Conservation (phyloP, 1,140 invertebrate species). For the Papilio polytes region DNA sequence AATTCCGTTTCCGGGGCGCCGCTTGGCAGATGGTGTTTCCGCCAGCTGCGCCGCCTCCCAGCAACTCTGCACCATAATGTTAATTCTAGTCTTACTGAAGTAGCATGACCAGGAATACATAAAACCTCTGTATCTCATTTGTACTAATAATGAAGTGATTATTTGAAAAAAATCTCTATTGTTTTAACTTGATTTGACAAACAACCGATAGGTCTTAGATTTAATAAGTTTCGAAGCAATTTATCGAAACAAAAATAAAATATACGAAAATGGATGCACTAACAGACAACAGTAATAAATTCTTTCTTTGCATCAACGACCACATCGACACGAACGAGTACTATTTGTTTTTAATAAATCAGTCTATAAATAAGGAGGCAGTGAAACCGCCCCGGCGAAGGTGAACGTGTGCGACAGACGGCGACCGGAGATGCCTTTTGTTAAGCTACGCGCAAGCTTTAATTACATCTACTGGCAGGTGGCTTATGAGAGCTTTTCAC, state of each 20-base stretch:
- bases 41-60: constrained; percentile 65
- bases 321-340: neutral
- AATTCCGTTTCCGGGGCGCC: constrained; percentile 72
- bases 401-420: constrained; percentile 57
- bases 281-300: constrained; percentile 46
- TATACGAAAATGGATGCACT: constrained; percentile 5
- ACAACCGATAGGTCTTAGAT: neutral
- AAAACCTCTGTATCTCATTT: neutral
- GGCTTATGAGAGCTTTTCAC: constrained; percentile 67
- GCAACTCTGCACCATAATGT: constrained; percentile 48
- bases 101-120: neutral
- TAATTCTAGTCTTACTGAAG: constrained; percentile 52
- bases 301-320: constrained; percentile 48
- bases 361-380: constrained; percentile 35
- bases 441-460: constrained; percentile 61
- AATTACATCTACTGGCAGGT: constrained; percentile 75
- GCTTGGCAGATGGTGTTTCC: constrained; percentile 76
- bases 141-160: neutral
- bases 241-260: neutral
- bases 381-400: constrained; percentile 48
- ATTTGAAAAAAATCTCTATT: neutral
- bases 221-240: neutral
- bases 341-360: constrained; percentile 37
- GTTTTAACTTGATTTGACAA: neutral
- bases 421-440: constrained; percentile 56